Percentiles rank a stretch among this genome's conserved stretches.
These are phyloP conservation scores for Anthopleura xanthogrammica DNA, from an alignment of 92 coral and sea anemone genomes.

Conservation along the genomic window DNA sequence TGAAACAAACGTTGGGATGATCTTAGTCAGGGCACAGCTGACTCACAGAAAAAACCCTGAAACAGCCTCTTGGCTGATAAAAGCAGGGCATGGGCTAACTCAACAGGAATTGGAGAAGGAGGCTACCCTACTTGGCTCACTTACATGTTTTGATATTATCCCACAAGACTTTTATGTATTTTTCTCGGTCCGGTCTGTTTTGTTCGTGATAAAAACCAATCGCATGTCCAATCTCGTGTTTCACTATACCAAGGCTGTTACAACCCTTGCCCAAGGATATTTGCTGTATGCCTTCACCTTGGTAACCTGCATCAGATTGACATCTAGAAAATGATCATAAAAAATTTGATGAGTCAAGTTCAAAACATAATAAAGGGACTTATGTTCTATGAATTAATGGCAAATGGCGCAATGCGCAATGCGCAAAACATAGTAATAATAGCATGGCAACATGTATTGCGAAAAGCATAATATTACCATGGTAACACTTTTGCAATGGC, in stretches of 20 bases:
- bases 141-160: constrained; percentile 76
- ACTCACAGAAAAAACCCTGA: too few relatives aligned
- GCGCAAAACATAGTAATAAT: background rate
- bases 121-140: background rate
- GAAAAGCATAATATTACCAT: background rate
- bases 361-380: too few relatives aligned
- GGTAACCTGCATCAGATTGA: constrained; percentile 84
- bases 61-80: too few relatives aligned
- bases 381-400: too few relatives aligned
- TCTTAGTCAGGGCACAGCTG: too few relatives aligned
- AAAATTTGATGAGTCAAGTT: background rate
- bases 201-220: constrained; percentile 93
- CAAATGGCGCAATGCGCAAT: background rate
- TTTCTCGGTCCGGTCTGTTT: constrained; percentile 89
- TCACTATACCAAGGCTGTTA: constrained; percentile 65
- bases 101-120: too few relatives aligned
- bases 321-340: constrained; percentile 48
- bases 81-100: too few relatives aligned
- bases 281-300: constrained; percentile 69
- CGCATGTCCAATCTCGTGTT: constrained; percentile 91
- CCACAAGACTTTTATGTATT: constrained; percentile 57
- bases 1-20: too few relatives aligned
- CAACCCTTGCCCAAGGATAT: constrained; percentile 82
- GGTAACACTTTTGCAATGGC: background rate
- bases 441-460: background rate